A percentile compares a stretch with the other conserved stretches of the same genome.
Conservation (phyloP, 1,140 invertebrate genomes). For the Drosophila nigrodunni region DNA sequence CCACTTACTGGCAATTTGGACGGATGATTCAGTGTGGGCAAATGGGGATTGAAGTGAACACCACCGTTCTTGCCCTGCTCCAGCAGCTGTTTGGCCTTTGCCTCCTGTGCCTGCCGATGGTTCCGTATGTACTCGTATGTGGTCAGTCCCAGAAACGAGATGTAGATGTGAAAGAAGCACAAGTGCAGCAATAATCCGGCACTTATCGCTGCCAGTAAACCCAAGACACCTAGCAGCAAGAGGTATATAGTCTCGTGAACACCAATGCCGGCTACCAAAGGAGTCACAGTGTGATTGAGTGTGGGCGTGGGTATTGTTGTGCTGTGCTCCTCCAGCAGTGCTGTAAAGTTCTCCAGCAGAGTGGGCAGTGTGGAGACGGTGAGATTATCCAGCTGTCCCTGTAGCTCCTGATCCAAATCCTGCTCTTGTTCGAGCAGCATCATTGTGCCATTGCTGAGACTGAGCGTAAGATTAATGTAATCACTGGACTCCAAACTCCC, state of each 20-base stretch:
- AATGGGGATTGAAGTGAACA: slow-evolving; percentile 47
- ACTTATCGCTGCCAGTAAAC: slow-evolving; percentile 90
- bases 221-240: slow-evolving; percentile 88
- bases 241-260: slow-evolving; percentile 87
- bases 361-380: slow-evolving; percentile 65
- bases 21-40: slow-evolving; percentile 63
- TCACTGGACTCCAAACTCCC: slow-evolving; percentile 23
- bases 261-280: slow-evolving; percentile 67
- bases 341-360: slow-evolving; percentile 61
- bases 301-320: not conserved
- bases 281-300: slow-evolving; percentile 52
- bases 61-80: slow-evolving; percentile 57
- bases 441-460: slow-evolving; percentile 61
- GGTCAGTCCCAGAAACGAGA: slow-evolving; percentile 92
- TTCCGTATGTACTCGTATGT: slow-evolving; percentile 95
- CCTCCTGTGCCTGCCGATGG: slow-evolving; percentile 85
- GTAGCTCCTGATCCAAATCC: not conserved
- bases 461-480: slow-evolving; percentile 68
- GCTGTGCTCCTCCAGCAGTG: slow-evolving; percentile 57
- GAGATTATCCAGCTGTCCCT: slow-evolving; percentile 25
- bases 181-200: slow-evolving; percentile 93
- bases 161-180: slow-evolving; percentile 95
- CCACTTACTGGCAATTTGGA: slow-evolving; percentile 58
- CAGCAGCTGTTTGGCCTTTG: slow-evolving; percentile 64
- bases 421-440: slow-evolving; percentile 55